Base-by-base conservation (phyloP, 1,140 invertebrate species). In the Brachionus sp. region DNA sequence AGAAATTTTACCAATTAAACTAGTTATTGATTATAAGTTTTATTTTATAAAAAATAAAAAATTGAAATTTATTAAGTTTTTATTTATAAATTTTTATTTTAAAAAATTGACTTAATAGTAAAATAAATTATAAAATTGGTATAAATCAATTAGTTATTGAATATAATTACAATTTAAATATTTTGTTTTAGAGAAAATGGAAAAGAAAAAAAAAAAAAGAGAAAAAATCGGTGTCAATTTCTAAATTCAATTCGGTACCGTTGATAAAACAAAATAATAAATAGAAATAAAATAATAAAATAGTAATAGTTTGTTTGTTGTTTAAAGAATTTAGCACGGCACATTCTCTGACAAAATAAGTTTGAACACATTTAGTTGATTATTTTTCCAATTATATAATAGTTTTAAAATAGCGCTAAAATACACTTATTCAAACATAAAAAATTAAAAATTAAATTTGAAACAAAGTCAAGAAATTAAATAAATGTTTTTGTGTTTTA, bases 261-360 rank as follows among this genome's bases (percentile, higher is more conserved):
- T 57, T 23, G 19, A 23, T 57, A 57, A 57, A 57, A 57, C 16
- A 57, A 23, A 53, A 25, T 9, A 25, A 42, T 42, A 13, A 42
- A 42, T 1, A 29, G 3, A 29, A 29, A 29, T 29, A 2, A 29
- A 29, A 29, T 29, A 2, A 2, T 29, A 29, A 29, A 29, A 29
- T 29, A 29, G 1, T 29, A 29, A 29, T 29, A 29, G 3, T 29
- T 2, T 29, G 1, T 29, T 29, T 29, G 29, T n/a, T n/a, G 29
- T 57, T 57, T 57, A n/a, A 70, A 70, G 37, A 39, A 70, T 39
- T 39, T 42, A 70, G 66, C 66, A 70, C 66, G 66, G 66, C 66
- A 70, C 66, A 70, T 39, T 35, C 16, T 70, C 7, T 3, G 29
- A 29, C 29, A 29, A 29, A 29, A 29, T 29, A 29, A 57, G 2